Base-by-base conservation (phyloP, 1,140 invertebrate species). In the Mizuhopecten yessoensis region DNA sequence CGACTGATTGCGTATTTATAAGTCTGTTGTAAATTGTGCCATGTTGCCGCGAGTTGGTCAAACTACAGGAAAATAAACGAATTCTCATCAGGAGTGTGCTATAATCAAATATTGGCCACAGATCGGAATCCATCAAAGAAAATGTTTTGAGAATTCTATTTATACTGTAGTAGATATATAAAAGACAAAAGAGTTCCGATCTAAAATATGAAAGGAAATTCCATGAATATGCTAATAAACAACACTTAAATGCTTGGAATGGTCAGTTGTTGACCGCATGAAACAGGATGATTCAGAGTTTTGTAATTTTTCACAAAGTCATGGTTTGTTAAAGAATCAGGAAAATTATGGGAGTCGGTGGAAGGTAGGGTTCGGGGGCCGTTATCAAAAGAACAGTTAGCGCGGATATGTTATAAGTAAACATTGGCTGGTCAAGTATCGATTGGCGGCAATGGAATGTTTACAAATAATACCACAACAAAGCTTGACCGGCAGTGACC, bases 401-500 rank as follows among this genome's bases (percentile, higher is more conserved):
- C 57, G 29, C 29, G 57, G 57, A 75, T 75, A 75, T 75, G 57
- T 75, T 75, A 75, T 29, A 75, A 75, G 17, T 17, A 75, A 75
- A 75, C 57, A 75, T 29, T 75, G 57, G n/a, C 57, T 75, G 57
- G 57, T 29, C 57, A 75, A 75, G 57, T 75, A 75, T 75, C 20
- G n/a, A 75, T 75, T 75, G 57, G n/a, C 57, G 1, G n/a, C n/a
- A 75, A 75, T 75, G 57, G 57, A 75, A 75, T 75, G 57, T 75
- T 75, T 75, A 75, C 57, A 75, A 75, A 75, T 75, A 75, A 75
- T n/a, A 75, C 57, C 57, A 75, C 57, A 75, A 75, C n/a, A 75
- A 75, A 75, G 57, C 57, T 75, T 75, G 57, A 75, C 57, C n/a
- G 57, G 23, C 23, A 75, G 23, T 75, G 57, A 75, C 57, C 57